Base-by-base conservation (phyloP, 2,888 invertebrate genomes). In the Aphidoletes aphidimyza region DNA sequence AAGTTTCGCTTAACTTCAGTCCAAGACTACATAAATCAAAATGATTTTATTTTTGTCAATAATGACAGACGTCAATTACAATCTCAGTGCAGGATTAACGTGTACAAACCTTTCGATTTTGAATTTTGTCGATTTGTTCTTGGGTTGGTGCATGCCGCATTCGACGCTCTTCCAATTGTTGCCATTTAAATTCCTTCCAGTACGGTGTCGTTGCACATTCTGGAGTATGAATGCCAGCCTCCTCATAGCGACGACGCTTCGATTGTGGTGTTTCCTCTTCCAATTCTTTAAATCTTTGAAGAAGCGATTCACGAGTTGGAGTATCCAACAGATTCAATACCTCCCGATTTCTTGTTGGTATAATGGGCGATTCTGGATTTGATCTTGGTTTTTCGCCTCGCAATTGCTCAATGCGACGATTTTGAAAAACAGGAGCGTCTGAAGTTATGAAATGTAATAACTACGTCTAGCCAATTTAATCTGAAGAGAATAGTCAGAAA, bases 241-340 rank as follows among this genome's bases (percentile, higher is more conserved):
- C 5, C 8, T 69, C 69, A 14, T 69, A 69, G n/a, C 69, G 69
- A 11, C 69, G 69, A 14, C 69, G 69, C 34, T 69, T 69, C 30
- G 69, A 30, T 69, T 69, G 69, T 14, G 69, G 69, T 14, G 69
- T 69, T 14, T 69, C 69, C 14, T 69, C 69, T 1, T 69, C 69
- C 17, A 69, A 11, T 34, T 69, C 69, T 14, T 69, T 69, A 30
- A 69, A 69, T 11, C 69, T 14, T 30, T 69, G 30, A 2, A 69
- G 14, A 30, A 69, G 26, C 17, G 69, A 69, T 1, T 69, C 14
- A n/a, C 69, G 69, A 3, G 69, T 69, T 30, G 69, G 69, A 11
- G 69, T 69, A 30, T 69, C 69, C 11, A 69, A 30, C 6, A 30
- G 30, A 17, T 69, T 69, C 34, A 69, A 69, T 9, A 69, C 69